phyloP scores from a whole-genome alignment of 2,888 invertebrate genomes.

The Aporophyla nigra region DNA sequence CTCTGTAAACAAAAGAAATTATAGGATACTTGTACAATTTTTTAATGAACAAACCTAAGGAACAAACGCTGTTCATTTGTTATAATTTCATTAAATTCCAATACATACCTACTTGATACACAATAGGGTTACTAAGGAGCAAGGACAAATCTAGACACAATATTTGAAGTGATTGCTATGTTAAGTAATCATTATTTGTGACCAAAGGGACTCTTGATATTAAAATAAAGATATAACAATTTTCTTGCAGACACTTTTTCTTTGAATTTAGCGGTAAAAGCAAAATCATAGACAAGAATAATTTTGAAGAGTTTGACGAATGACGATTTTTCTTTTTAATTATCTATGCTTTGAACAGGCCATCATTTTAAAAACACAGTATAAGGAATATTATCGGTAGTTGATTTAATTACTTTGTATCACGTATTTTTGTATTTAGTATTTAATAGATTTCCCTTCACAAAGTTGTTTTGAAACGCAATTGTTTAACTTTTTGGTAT shows the following conservation, averaged over 20 bases:
- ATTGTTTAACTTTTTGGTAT: not conserved
- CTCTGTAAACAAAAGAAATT: slow-evolving; percentile 12
- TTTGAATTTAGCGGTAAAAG: slow-evolving; percentile 27
- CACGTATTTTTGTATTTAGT: not conserved
- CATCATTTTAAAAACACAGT: not conserved
- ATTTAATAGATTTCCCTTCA: not conserved
- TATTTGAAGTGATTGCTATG: not conserved
- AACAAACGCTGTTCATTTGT: not conserved
- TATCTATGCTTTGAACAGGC: slow-evolving; percentile 5
- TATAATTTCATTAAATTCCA: not conserved
- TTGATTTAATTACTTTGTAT: not conserved
- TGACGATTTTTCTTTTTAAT: not conserved
- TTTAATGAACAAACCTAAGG: not conserved
- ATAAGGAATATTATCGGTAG: too few species aligned
- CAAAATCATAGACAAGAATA: slow-evolving; percentile 19
- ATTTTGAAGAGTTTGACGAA: not conserved
- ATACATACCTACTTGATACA: not conserved
- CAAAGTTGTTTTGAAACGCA: not conserved
- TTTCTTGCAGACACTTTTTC: not conserved
- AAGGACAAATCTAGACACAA: not conserved
- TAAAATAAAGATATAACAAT: too few species aligned
- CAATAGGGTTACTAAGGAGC: not conserved
- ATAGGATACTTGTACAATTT: not conserved
- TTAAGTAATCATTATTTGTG: not conserved
- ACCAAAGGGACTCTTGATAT: too few species aligned